phyloP scores from a whole-genome alignment of 2,797 vertebrate species.

The Gallinago nigripennis region DNA sequence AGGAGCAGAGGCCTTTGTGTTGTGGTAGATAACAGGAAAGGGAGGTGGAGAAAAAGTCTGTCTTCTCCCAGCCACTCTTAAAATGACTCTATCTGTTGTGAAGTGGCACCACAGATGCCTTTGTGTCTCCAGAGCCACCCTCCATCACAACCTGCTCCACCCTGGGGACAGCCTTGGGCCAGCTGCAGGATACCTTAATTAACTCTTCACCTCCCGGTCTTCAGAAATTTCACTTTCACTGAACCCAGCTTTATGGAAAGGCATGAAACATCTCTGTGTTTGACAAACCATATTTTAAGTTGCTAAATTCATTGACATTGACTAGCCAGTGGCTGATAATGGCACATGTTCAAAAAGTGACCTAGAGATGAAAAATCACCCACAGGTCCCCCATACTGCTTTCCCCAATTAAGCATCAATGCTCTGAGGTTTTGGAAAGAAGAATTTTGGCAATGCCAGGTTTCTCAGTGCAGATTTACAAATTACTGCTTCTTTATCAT shows the following conservation, averaged over 20 bases:
- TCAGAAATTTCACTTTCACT: background rate
- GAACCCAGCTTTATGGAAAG: background rate
- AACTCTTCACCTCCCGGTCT: background rate
- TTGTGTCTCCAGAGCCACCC: background rate
- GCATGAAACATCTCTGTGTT: background rate
- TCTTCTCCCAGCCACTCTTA: background rate
- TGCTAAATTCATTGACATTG: background rate
- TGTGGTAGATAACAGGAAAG: background rate
- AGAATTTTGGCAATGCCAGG: background rate
- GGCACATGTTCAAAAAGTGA: background rate
- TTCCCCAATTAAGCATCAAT: background rate
- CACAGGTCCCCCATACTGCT: background rate
- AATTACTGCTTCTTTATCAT: background rate
- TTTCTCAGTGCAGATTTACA: background rate
- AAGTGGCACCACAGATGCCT: background rate
- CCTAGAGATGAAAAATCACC: background rate
- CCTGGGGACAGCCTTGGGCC: fast-evolving
- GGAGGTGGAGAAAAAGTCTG: background rate
- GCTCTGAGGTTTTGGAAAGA: background rate
- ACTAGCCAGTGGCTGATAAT: background rate
- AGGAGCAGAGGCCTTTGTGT: background rate
- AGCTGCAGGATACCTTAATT: background rate
- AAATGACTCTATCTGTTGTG: background rate
- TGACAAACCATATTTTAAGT: background rate
- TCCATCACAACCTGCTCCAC: background rate